Evolutionary conservation across 2,888 invertebrate species (phyloP), one percentile per base, ranked within the genome.

Genomic region (Thecocarcelia acutangulata): DNA sequence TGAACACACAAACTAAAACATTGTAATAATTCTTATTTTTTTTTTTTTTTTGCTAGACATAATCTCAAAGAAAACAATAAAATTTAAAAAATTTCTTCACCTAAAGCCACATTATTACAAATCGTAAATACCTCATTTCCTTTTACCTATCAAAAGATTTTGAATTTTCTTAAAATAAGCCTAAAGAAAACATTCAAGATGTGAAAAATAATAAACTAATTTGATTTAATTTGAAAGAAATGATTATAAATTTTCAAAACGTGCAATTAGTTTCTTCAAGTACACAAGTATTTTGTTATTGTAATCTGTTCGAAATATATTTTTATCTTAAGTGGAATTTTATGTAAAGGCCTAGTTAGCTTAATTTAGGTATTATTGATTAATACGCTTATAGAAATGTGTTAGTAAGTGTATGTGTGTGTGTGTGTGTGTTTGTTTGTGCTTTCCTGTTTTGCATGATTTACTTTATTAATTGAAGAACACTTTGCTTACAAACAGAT

Each of bases 1-100:
- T 78, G 58, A 73, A 42, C 52, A 52, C 37, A 44, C 33, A 61
- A 21, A 52, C 46, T 59, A 17, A 66, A 19, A 50, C 69, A 69
- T 50, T 68, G 17, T 54, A 44, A 64, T 56, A 54, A 74, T 56
- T 56, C 24, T 24, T 24, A 3, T 24, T 24, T 24, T 24, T 24
- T 24, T 24, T 24, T 24, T 58, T 37, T 33, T 46, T 46, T 46
- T 58, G 46, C 19, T 33, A 46, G 69, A 37, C 33, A 19, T 21
- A 28, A 44, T 46, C 33, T 37, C 15, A 15, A 46, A n/a, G 21
- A 46, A 72, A 52, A 24, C 12, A 52, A 54, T 24, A 42, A 15
- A 33, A 40, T 59, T 42, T 19, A 13, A 56, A 46, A n/a, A 13
- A 46, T 11, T 66, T 40, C n/a, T 52, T 24, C 17, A 46, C 33